phyloP scores from a whole-genome alignment of 2,797 vertebrate species.

The Acestrorhynchus altus region DNA sequence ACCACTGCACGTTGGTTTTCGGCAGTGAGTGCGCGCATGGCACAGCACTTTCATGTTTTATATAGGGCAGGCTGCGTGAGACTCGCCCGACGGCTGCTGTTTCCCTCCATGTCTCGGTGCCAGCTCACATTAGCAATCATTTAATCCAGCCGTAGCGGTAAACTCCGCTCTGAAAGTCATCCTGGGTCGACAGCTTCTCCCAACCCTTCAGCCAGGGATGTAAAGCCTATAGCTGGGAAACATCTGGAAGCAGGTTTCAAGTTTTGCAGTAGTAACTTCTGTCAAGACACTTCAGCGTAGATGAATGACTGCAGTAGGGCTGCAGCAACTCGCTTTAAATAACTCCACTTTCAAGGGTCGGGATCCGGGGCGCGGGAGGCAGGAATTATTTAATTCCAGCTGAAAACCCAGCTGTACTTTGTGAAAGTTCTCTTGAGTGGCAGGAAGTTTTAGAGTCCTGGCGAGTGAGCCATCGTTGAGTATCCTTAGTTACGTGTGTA shows the following conservation, averaged over 20 bases:
- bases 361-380: background rate
- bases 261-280: background rate
- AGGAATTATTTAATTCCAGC: background rate
- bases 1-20: conserved; percentile 68
- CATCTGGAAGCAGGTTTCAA: conserved; percentile 5
- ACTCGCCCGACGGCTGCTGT: background rate
- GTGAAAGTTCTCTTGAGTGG: background rate
- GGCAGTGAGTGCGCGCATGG: conserved; percentile 41
- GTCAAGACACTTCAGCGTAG: background rate
- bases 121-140: conserved; percentile 36
- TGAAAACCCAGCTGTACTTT: background rate
- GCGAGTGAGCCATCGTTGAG: background rate
- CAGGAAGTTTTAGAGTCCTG: background rate
- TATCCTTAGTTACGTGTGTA: background rate
- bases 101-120: conserved; percentile 19
- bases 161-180: background rate
- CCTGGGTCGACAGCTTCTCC: background rate
- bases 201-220: background rate
- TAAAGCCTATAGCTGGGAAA: background rate
- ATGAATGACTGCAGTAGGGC: background rate
- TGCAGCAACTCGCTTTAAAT: background rate
- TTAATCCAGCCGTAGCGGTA: conserved; percentile 12
- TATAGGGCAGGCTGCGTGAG: conserved; percentile 17
- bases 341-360: background rate
- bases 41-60: conserved; percentile 54